Percentiles rank a stretch among this genome's conserved stretches.
Evolutionary conservation across 92 coral and sea anemone genomes (phyloP).

Genomic region (Anthopleura xanthogrammica): DNA sequence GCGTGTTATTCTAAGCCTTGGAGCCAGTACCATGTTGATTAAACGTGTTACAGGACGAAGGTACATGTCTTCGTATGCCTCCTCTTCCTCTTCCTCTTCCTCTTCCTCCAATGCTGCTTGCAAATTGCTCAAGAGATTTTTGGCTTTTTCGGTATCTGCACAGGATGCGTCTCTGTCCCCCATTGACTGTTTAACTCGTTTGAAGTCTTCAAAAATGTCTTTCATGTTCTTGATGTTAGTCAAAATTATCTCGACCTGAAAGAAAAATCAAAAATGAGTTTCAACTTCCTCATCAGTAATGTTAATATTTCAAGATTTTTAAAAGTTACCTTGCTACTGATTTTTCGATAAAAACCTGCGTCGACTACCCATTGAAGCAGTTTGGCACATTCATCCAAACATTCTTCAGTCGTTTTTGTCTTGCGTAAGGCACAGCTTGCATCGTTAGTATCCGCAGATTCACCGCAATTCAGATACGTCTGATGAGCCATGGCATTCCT

Average conservation of each 20-base stretch:
- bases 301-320: no score
- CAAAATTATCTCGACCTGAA: background rate
- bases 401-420: constrained; percentile 3
- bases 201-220: constrained; percentile 4
- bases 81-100: constrained; percentile 1
- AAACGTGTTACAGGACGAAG: constrained; percentile 13
- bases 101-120: background rate
- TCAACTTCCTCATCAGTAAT: no score
- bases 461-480: constrained; percentile 1
- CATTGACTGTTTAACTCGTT: background rate
- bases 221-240: background rate
- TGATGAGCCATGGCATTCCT: constrained; percentile 24
- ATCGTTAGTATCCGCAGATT: background rate
- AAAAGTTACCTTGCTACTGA: background rate
- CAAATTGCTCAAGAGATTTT: constrained; percentile 1
- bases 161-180: background rate
- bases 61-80: background rate
- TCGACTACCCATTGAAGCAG: background rate
- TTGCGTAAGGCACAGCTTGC: background rate
- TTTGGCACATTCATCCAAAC: background rate
- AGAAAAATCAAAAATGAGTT: no score
- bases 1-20: background rate
- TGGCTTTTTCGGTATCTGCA: constrained; percentile 7
- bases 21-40: constrained; percentile 19
- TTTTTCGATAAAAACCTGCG: background rate